Evolutionary conservation across 2,113 vertebrate genomes (phyloP).

Genomic region (Cynoglossus semilaevis): DNA sequence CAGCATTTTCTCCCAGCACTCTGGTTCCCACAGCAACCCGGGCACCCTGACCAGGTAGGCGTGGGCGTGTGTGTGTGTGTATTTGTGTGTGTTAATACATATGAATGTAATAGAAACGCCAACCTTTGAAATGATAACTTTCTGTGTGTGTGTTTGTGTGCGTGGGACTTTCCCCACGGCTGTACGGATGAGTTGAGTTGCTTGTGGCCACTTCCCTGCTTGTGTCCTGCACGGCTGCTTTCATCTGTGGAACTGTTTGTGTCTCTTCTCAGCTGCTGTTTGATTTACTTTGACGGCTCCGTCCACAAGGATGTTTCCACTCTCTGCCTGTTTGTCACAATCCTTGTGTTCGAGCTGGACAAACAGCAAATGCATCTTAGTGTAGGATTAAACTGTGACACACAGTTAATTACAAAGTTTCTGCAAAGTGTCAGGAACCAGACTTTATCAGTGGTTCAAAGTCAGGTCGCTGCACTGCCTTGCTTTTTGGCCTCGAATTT

Average conservation of each 20-base stretch:
- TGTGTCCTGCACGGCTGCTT: constrained; percentile 27
- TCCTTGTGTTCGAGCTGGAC: not conserved
- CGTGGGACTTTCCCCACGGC: constrained; percentile 41
- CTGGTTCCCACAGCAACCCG: constrained; percentile 67
- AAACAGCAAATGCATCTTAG: constrained; percentile 4
- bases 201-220: constrained; percentile 40
- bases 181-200: constrained; percentile 27
- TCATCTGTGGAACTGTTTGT: constrained; percentile 11
- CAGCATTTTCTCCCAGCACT: constrained; percentile 54
- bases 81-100: constrained; percentile 4
- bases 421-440: too few species aligned
- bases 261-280: constrained; percentile 3
- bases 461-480: not conserved
- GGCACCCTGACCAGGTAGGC: constrained; percentile 68
- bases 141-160: constrained; percentile 1
- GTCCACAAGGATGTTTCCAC: not conserved
- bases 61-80: constrained; percentile 15
- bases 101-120: constrained; percentile 7
- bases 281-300: constrained; percentile 24
- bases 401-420: too few species aligned
- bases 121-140: not conserved
- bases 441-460: too few species aligned
- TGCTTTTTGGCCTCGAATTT: constrained; percentile 4
- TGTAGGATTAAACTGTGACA: too few species aligned
- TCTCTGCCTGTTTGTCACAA: constrained; percentile 19